Base-by-base conservation (phyloP, 2,888 invertebrate genomes). In the Ligdia adustata region DNA sequence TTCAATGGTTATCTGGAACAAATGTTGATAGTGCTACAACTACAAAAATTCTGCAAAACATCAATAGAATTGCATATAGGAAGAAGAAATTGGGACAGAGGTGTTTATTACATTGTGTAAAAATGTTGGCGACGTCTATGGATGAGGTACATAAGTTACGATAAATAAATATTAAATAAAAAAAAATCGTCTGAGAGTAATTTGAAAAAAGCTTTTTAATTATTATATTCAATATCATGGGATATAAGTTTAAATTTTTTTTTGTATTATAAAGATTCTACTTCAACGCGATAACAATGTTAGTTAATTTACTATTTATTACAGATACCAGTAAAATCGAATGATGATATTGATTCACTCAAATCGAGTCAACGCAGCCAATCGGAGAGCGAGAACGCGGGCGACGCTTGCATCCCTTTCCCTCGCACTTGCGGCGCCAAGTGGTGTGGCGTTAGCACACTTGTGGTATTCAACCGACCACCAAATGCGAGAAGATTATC, bases 361-460 rank as follows among this genome's bases (percentile, higher is more conserved):
- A 90, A 88, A 57, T 86, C 86, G 9, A 87, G 87, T 53, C 90
- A 89, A 64, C 64, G 88, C 53, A 87, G 89, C 61, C 86, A 88
- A 52, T 90, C 90, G 0, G 90, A 90, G 49, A 82, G 89, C 53
- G 90, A 89, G 53, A 88, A 88, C 55, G 90, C 90, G 0, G 90
- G 92, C 18, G 96, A 96, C 69, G 94, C 96, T 4, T 96, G 96
- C 72, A 96, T 99, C 60, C 98, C 98, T 0, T 99, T 98, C 80
- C 98, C 98, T 0, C 91, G 97, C 40, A 98, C 98, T 0, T 97
- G 97, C 5, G 98, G 98, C 0, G 98, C 97, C 0, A 94, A 95
- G 66, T 99, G 98, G 91, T 97, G 96, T 80, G 95, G 95, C 14
- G 95, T 95, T 12, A 96, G 96, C 66, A 92, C 94, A 42, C 82